Conservation (phyloP, 2,113 vertebrate genomes). For the Lipotes vexillifer region DNA sequence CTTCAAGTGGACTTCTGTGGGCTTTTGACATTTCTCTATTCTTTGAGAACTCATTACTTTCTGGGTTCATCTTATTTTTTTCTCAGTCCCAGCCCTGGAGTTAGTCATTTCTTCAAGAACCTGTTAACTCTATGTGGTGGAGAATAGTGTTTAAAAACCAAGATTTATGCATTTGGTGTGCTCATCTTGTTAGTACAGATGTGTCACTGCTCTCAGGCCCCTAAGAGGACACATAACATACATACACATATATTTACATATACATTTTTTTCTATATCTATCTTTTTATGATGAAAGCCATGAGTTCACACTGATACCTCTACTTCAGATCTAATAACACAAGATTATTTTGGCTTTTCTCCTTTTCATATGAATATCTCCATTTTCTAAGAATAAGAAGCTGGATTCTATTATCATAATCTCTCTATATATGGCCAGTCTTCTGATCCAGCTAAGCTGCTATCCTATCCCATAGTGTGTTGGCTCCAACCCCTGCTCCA, state of each 20-base stretch:
- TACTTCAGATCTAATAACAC: background rate
- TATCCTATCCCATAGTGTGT: background rate
- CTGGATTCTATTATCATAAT: background rate
- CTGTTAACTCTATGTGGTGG: background rate
- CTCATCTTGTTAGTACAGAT: background rate
- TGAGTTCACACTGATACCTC: background rate
- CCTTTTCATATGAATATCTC: background rate
- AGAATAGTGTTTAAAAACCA: background rate
- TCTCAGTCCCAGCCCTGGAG: background rate
- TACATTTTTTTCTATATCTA: background rate
- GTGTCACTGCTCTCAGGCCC: background rate
- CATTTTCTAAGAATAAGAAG: background rate
- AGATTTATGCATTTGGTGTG: background rate
- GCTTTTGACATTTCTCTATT: background rate
- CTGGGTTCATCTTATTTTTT: background rate
- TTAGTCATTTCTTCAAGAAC: constrained; percentile 7
- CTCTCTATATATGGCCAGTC: background rate
- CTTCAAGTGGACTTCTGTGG: background rate
- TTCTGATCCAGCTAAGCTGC: background rate
- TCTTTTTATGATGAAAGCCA: background rate
- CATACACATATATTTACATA: background rate
- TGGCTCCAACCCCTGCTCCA: background rate
- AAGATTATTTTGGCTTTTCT: background rate
- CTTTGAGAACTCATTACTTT: background rate
- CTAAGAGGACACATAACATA: background rate